Evolutionary conservation across 2,113 vertebrate genomes (phyloP), one percentile per base, ranked within the genome.

Genomic region (Engystomops pustulosus): DNA sequence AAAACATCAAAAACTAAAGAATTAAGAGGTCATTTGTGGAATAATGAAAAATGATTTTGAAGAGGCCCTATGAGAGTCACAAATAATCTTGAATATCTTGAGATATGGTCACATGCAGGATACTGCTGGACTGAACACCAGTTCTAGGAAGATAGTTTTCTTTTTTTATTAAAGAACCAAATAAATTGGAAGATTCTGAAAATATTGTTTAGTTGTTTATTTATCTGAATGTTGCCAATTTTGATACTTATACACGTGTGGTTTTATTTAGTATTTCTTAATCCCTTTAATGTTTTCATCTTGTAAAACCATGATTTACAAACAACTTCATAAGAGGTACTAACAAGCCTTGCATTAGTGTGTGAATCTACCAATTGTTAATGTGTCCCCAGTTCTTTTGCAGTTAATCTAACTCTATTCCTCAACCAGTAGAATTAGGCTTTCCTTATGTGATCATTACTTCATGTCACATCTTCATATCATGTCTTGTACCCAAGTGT

Each of bases 141-240:
- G 7, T 32, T 30, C 45, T 27, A 74, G 44, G 44, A 51, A 14
- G 71, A 77, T 36, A 34, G 4, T 62, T 4, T 65, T 65, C 32
- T 17, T 12, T 30, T 74, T 27, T 74, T 49, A 49, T 27, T 11
- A 32, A 17, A 49, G 5, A 49, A 49, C 44, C 47, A 51, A 74
- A 30, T 49, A 23, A 74, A 18, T 49, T 49, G 71, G 45, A 44
- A 74, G 34, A 74, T 15, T 49, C 7, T 18, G 44, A 74, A 49
- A 74, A 74, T 49, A 30, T 74, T 49, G 71, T 74, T 74, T 74
- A 32, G 71, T 51, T 49, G 23, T 74, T 74, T 74, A 45, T 74
- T 72, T 47, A 72, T 72, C 15, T 6, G 17, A 23, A 41, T 27
- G 14, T 44, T 76, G 72, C 49, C 72, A 76, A 76, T 36, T 76